Percentiles rank a stretch among this genome's conserved stretches.
These are phyloP conservation scores for Heterocephalus glaber DNA, from an alignment of 2,113 vertebrate genomes.

Conservation along the genomic window DNA sequence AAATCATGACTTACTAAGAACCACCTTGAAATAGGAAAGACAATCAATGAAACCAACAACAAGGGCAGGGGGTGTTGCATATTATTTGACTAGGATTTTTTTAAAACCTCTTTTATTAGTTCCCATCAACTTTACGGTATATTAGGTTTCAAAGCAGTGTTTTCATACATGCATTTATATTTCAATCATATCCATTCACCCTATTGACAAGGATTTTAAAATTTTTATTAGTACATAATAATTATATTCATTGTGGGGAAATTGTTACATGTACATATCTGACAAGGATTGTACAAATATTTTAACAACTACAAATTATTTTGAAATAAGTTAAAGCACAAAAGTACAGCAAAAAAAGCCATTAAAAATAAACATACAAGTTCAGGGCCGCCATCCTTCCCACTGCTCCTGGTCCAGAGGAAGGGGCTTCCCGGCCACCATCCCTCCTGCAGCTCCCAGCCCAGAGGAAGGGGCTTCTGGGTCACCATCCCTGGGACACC, in stretches of 20 bases:
- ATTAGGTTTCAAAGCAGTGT: not conserved
- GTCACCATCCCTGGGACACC: too few relatives aligned
- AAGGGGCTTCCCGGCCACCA: too few relatives aligned
- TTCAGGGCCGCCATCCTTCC: too few relatives aligned
- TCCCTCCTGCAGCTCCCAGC: too few relatives aligned
- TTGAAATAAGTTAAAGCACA: not conserved
- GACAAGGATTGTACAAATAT: not conserved
- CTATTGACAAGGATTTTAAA: not conserved
- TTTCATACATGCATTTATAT: not conserved
- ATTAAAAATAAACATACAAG: not conserved
- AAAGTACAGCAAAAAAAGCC: conserved; percentile 3
- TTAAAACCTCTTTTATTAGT: not conserved
- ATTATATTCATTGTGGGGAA: not conserved
- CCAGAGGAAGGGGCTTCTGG: too few relatives aligned
- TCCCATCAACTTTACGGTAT: not conserved
- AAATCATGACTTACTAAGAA: not conserved
- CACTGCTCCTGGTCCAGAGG: too few relatives aligned
- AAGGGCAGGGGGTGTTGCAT: not conserved
- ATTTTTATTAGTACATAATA: not conserved
- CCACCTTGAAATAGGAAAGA: not conserved
- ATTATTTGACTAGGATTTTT: not conserved
- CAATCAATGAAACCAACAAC: not conserved
- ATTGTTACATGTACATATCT: not conserved
- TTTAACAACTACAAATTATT: not conserved
- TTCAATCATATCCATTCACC: not conserved